A percentile compares a stretch with the other conserved stretches of the same genome.
These are phyloP conservation scores for Ciona savignyi DNA, from an alignment of 23 tunicate species.

Conservation along the genomic window DNA sequence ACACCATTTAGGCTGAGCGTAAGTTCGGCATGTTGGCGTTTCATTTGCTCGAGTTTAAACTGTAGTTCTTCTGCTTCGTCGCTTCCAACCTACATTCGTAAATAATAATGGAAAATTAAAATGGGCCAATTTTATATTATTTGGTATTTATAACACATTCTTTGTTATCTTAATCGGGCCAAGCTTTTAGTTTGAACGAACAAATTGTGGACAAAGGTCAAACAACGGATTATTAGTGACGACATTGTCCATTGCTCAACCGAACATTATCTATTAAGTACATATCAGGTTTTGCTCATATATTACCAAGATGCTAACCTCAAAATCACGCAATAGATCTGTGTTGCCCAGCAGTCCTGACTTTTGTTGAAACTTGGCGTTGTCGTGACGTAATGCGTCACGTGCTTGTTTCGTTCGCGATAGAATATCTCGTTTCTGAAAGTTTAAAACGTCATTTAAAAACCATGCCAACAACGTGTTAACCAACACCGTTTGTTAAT, in stretches of 20 bases:
- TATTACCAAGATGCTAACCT: too few relatives aligned
- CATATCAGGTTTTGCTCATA: too few relatives aligned
- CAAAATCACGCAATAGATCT: conserved; percentile 72
- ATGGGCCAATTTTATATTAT: too few relatives aligned
- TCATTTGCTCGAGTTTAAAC: conserved; percentile 49
- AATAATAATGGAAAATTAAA: not conserved
- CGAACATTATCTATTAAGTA: too few relatives aligned
- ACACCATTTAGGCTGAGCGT: conserved; percentile 64
- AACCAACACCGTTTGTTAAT: too few relatives aligned
- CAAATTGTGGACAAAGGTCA: too few relatives aligned
- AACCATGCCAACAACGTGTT: too few relatives aligned
- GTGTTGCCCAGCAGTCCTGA: conserved; percentile 74
- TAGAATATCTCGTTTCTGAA: conserved; percentile 71
- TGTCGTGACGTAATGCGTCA: conserved; percentile 79
- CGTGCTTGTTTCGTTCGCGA: conserved; percentile 84
- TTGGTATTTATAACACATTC: not conserved
- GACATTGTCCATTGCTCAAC: too few relatives aligned
- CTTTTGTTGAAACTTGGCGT: conserved; percentile 61
- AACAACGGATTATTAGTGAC: too few relatives aligned
- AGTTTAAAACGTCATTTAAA: too few relatives aligned
- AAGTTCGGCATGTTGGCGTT: conserved; percentile 80
- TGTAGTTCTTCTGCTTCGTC: conserved; percentile 66
- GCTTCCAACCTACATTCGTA: conserved; percentile 24
- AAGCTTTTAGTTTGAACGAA: not conserved
- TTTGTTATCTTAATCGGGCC: not conserved